Base-by-base conservation (phyloP, 1,140 invertebrate genomes). In the Hycleus phaleratus region DNA sequence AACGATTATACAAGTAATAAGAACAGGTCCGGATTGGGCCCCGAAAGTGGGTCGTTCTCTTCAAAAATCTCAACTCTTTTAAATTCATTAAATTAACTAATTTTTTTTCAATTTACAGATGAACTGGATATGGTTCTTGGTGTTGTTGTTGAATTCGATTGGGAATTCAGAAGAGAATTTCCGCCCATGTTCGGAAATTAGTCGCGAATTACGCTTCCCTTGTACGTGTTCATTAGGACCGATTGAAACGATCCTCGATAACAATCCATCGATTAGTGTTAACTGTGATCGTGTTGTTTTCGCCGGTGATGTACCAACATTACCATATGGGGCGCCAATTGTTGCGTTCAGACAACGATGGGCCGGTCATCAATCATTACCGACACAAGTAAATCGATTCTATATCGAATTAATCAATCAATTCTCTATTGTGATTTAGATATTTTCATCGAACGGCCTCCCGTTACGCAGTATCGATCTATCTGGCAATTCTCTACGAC, bases 251-350 rank as follows among this genome's bases (percentile, higher is more conserved):
- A 62, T 60, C 6, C 58, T 79, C 0, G 73, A 76, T 26, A 75
- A 72, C 26, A 74, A 74, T 46, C 77, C 77, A 11, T 61, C 71
- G 9, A 75, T 86, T 24, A 73, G 79, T 44, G 80, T 93, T 75
- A 83, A 94, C 70, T 94, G 92, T 71, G 90, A 94, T 73, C 74
- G 81, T 12, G 82, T 91, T 9, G 85, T 90, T n/a, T 91, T 93
- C 60, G 78, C 83, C 12, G 81, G 82, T 9, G 89, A 92, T 63
- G 83, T 85, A 45, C 82, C 88, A 0, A 74, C 84, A 2, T 73
- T 87, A 42, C 85, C 91, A 0, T 85, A 83, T 64, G 84, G 85
- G 10, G 85, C 85, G 9, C 85, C 87, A 6, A 83, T 93, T 43
- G 79, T 85, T 9, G 80, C 82, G 2, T 90, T 91, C 69, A 85